These are phyloP conservation scores for Toxonevra muliebris DNA, from an alignment of 2,888 invertebrate genomes.

Conservation along the genomic window DNA sequence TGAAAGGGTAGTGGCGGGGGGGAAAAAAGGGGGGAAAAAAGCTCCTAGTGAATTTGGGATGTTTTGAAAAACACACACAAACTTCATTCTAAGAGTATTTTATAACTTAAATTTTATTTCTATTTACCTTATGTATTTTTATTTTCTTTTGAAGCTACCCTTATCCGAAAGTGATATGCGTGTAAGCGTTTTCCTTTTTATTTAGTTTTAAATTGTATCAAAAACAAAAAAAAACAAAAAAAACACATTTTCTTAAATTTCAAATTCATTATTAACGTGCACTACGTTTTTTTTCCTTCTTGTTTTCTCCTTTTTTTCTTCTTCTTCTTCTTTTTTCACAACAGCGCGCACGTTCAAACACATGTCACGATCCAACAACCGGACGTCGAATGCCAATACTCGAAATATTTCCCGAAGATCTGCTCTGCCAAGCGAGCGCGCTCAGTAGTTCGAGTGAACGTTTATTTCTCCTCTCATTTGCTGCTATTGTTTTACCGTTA, in stretches of 20 bases:
- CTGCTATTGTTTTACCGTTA: conserved; percentile 55
- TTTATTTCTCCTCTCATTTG: conserved; percentile 59
- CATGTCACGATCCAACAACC: conserved; percentile 74
- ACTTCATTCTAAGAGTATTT: conserved; percentile 4
- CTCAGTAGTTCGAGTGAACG: conserved; percentile 73
- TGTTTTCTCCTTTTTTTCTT: background rate
- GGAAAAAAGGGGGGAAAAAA: too few species aligned
- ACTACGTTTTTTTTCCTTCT: background rate
- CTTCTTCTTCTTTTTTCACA: conserved; percentile 17
- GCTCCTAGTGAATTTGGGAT: too few species aligned
- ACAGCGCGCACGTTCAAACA: conserved; percentile 72
- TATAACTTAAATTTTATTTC: conserved; percentile 21
- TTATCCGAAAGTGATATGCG: conserved; percentile 56
- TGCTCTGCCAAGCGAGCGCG: conserved; percentile 87
- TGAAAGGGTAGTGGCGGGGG: too few species aligned
- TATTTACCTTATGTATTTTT: conserved; percentile 24
- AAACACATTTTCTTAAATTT: background rate
- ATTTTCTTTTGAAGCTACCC: conserved; percentile 52
- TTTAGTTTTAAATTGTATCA: conserved; percentile 1
- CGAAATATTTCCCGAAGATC: conserved; percentile 80
- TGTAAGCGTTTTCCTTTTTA: conserved; percentile 49
- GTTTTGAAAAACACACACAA: too few species aligned
- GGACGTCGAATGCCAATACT: conserved; percentile 75
- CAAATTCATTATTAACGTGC: background rate
- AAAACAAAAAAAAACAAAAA: too few species aligned